phyloP scores from a whole-genome alignment of 2,888 invertebrate genomes.

The Fissipunctia ypsillon region DNA sequence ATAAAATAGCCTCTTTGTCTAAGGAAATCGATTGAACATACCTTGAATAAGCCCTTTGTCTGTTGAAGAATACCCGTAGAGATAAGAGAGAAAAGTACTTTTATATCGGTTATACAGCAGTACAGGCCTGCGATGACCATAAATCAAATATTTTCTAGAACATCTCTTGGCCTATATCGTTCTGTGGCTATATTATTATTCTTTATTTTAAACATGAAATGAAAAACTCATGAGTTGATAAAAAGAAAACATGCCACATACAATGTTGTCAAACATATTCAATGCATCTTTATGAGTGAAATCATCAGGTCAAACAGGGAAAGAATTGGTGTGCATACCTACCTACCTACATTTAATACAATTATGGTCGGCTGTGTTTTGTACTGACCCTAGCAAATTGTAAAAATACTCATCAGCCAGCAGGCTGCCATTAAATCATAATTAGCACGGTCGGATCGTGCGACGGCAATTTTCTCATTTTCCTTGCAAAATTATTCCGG shows the following conservation, averaged over 20 bases:
- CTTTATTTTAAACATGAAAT: neutral
- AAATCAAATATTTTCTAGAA: constrained; percentile 23
- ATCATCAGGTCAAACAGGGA: neutral
- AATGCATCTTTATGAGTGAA: neutral
- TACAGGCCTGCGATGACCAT: constrained; percentile 13
- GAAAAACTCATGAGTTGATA: neutral
- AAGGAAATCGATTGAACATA: constrained; percentile 57
- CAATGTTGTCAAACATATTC: neutral
- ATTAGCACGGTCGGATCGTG: constrained; percentile 71
- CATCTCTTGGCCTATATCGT: neutral
- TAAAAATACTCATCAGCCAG: constrained; percentile 67
- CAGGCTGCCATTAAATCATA: constrained; percentile 76
- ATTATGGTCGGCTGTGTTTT: constrained; percentile 32
- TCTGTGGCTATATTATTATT: neutral
- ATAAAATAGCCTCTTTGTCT: constrained; percentile 61
- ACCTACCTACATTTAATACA: neutral
- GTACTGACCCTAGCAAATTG: constrained; percentile 49
- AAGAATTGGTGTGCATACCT: constrained; percentile 6
- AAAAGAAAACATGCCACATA: neutral
- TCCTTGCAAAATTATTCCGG: constrained; percentile 61
- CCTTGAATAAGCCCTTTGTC: constrained; percentile 53
- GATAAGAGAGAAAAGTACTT: constrained; percentile 48
- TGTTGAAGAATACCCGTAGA: constrained; percentile 41
- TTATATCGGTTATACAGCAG: constrained; percentile 22
- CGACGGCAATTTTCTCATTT: constrained; percentile 70